Base-by-base conservation (phyloP, 2,113 vertebrate species). In the Pseudolaguvia tuberculata region DNA sequence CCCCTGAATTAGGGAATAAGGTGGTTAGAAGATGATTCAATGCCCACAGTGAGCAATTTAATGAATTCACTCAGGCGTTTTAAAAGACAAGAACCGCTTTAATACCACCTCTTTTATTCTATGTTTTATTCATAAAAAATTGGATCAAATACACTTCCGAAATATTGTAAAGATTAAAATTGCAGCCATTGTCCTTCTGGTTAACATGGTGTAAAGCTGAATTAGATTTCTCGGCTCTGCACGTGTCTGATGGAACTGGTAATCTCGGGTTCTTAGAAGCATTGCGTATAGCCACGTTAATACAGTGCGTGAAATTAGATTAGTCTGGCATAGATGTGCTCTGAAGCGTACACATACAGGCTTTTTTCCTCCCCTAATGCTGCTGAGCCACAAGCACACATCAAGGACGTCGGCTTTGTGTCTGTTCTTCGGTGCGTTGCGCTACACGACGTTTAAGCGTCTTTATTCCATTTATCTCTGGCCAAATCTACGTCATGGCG, bases 291-390 rank as follows among this genome's bases (percentile, higher is more conserved):
- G 66, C 66, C 53, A 67, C 56, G 31, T 76, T 76, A 70, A 76
- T 76, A 62, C 75, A 29, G 75, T 21, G 67, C 62, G 72, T 70
- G 78, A 79, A 79, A 79, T 79, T 63, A 70, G 72, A 79, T 79
- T 75, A 65, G 18, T 10, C 47, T 66, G 72, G 57, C 66, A 75
- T 62, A 62, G 72, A 75, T 75, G 78, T 75, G 72, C 72, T 79
- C 55, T 51, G 72, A 25, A 65, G 66, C 55, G 29, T 57, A 35
- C 53, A 58, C 53, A 2, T 6, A 58, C 51, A 42, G 51, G 23
- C 4, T 31, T 70, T 68, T 45, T 14, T 45, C 9, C 9, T 42
- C 9, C 9, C 39, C 39, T 51, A 67, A 68, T 29, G 61, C 70
- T 25, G 42, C 39, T n/a, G 52, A 42, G 55, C 63, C 59, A 56